Conservation (phyloP, 1,140 invertebrate species). For the Diplogasteroides magnus region DNA sequence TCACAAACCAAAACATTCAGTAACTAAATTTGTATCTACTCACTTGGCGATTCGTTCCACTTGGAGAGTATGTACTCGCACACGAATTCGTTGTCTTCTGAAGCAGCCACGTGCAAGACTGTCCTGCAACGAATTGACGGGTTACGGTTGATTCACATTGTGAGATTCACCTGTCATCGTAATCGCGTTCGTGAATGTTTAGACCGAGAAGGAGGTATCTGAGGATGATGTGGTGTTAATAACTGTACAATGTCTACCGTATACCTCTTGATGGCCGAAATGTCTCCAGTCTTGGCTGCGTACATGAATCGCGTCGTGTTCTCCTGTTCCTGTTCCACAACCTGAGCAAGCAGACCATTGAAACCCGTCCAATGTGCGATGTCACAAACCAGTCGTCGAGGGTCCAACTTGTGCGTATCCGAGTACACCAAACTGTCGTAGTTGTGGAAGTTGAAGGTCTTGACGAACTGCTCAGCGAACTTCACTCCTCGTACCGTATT, state of each 20-base stretch:
- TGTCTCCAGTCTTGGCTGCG: slow-evolving; percentile 80
- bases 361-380: too few relatives aligned
- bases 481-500: slow-evolving; percentile 86
- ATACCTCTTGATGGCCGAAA: slow-evolving; percentile 80
- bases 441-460: slow-evolving; percentile 86
- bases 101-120: slow-evolving; percentile 57
- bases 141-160: too few relatives aligned
- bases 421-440: slow-evolving; percentile 87
- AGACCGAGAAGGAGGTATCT: slow-evolving; percentile 32
- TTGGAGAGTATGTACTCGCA: slow-evolving; percentile 63
- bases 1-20: too few relatives aligned
- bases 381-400: slow-evolving; percentile 77
- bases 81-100: slow-evolving; percentile 52
- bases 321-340: slow-evolving; percentile 82
- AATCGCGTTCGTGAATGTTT: slow-evolving; percentile 72
- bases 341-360: too few relatives aligned
- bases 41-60: slow-evolving; percentile 67
- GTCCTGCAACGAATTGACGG: slow-evolving; percentile 38
- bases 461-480: slow-evolving; percentile 81
- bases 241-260: background rate
- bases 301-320: slow-evolving; percentile 81
- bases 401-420: slow-evolving; percentile 77
- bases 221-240: slow-evolving; percentile 4
- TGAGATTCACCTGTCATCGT: slow-evolving; percentile 69
- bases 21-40: too few relatives aligned